phyloP scores from a whole-genome alignment of 2,113 vertebrate genomes.

The Urocynchramus pylzowi region DNA sequence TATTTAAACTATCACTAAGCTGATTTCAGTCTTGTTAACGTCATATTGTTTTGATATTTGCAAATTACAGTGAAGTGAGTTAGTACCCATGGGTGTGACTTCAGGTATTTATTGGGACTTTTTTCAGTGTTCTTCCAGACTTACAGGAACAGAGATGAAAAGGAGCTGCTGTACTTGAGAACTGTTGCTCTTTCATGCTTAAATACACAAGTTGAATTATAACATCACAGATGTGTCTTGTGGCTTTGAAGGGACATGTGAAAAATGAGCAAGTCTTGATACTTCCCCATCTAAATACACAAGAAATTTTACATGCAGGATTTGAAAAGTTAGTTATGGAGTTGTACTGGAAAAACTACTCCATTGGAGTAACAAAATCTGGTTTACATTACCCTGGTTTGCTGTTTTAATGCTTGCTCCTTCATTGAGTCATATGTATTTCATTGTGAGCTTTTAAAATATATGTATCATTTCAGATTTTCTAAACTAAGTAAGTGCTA shows the following conservation, averaged over 20 bases:
- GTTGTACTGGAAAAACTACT: not conserved
- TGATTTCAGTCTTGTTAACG: not conserved
- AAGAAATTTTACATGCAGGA: not conserved
- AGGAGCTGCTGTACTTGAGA: not conserved
- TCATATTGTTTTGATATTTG: not conserved
- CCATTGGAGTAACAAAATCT: not conserved
- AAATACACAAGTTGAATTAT: not conserved
- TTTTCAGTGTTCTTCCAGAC: not conserved
- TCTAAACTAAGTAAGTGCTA: not conserved
- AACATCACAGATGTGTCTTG: not conserved
- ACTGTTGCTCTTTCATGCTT: not conserved
- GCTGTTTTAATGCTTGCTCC: not conserved
- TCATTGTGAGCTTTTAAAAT: not conserved
- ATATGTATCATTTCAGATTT: not conserved
- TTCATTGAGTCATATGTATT: not conserved
- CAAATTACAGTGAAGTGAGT: not conserved
- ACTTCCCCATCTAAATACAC: not conserved
- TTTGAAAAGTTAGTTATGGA: not conserved
- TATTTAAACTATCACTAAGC: not conserved
- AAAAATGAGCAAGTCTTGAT: not conserved
- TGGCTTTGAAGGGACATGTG: not conserved
- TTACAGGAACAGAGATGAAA: rapidly evolving
- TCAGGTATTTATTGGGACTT: not conserved
- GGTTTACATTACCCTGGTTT: not conserved
- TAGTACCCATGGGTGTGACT: not conserved